Evolutionary conservation across 2,113 vertebrate species (phyloP).

Genomic region (Sander vitreus): DNA sequence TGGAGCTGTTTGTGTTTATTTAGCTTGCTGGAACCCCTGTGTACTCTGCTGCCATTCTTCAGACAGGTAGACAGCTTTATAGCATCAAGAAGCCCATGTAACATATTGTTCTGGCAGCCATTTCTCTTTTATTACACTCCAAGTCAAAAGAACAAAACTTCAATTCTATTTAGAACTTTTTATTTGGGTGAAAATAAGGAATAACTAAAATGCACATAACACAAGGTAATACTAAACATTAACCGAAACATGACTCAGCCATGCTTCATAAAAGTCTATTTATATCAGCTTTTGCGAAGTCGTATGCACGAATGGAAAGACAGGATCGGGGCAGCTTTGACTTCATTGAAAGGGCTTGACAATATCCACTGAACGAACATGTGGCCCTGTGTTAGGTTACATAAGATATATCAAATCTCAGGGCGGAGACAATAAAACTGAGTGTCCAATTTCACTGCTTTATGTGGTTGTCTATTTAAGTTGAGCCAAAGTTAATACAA

Average conservation of each 20-base stretch:
- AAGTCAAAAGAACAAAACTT: background rate
- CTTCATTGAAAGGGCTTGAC: background rate
- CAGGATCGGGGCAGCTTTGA: background rate
- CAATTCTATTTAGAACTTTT: background rate
- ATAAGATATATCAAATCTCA: conserved; percentile 32
- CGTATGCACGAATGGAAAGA: background rate
- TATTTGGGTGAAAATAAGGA: background rate
- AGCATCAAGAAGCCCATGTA: background rate
- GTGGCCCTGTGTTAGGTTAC: conserved; percentile 5
- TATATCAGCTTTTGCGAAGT: background rate
- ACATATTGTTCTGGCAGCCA: background rate
- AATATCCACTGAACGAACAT: background rate
- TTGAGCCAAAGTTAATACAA: background rate
- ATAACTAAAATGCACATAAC: background rate
- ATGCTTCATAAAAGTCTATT: background rate
- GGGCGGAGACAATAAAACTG: background rate
- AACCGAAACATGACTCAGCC: background rate
- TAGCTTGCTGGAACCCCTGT: background rate
- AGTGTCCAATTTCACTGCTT: conserved; percentile 16
- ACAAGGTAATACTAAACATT: background rate
- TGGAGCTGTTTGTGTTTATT: conserved; percentile 13
- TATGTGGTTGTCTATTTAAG: conserved; percentile 4
- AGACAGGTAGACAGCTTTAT: background rate
- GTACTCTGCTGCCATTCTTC: background rate
- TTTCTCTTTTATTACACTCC: background rate